Evolutionary conservation across 2,888 invertebrate genomes (phyloP).

Genomic region (Trissoscelio sp.): DNA sequence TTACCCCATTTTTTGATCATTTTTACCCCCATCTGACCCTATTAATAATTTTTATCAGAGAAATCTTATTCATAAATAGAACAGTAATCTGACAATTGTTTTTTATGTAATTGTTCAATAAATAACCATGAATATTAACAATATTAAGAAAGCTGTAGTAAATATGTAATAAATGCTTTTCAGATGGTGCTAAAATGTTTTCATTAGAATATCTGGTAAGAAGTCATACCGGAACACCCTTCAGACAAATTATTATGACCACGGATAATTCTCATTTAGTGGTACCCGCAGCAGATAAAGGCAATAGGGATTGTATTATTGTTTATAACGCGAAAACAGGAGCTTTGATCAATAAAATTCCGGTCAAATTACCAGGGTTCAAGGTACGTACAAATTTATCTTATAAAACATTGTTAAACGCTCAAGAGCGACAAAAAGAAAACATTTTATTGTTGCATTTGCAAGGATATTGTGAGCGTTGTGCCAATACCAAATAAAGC

Average conservation of each 20-base stretch:
- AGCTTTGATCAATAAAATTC: slow-evolving; percentile 84
- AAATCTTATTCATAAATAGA: too few relatives aligned
- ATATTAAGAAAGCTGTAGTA: too few relatives aligned
- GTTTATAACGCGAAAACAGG: slow-evolving; percentile 94
- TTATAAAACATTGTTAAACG: slow-evolving; percentile 29
- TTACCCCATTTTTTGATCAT: too few relatives aligned
- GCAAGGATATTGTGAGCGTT: slow-evolving; percentile 89
- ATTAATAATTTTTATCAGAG: too few relatives aligned
- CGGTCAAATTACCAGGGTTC: slow-evolving; percentile 84
- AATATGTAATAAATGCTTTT: too few relatives aligned
- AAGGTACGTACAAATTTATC: slow-evolving; percentile 83
- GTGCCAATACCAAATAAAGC: slow-evolving; percentile 93
- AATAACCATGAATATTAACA: too few relatives aligned
- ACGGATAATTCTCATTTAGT: slow-evolving; percentile 92
- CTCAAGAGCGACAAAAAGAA: slow-evolving; percentile 18
- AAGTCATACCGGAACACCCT: slow-evolving; percentile 88
- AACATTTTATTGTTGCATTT: slow-evolving; percentile 55
- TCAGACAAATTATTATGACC: slow-evolving; percentile 91
- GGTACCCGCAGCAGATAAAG: slow-evolving; percentile 92
- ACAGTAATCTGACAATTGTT: too few relatives aligned
- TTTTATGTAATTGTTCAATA: too few relatives aligned
- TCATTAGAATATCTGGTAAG: slow-evolving; percentile 93
- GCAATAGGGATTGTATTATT: slow-evolving; percentile 91
- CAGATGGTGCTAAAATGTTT: slow-evolving; percentile 91
- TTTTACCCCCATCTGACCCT: too few relatives aligned